phyloP scores from a whole-genome alignment of 2,797 vertebrate species.

The Buphagus erythrorhynchus region DNA sequence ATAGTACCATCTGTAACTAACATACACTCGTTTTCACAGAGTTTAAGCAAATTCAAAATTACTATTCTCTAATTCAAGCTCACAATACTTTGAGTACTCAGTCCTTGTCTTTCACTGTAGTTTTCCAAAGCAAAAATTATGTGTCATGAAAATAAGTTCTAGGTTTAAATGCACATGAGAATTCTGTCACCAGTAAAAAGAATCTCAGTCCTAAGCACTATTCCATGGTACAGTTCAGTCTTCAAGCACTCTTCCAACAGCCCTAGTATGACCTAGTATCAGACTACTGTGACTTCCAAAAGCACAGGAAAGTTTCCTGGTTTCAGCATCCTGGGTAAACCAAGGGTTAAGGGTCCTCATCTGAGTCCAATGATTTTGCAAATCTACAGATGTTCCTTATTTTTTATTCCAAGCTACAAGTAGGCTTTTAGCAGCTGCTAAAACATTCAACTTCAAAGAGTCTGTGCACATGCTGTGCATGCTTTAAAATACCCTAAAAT shows the following conservation, averaged over 20 bases:
- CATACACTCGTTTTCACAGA: rapidly evolving
- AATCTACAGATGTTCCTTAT: neutral
- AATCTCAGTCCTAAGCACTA: neutral
- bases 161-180: neutral
- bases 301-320: neutral
- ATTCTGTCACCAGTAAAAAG: neutral
- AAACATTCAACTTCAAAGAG: neutral
- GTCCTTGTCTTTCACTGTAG: neutral
- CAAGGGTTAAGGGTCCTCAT: neutral
- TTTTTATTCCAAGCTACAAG: neutral
- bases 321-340: neutral
- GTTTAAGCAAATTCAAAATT: neutral
- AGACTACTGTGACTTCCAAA: neutral
- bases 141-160: neutral
- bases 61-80: neutral
- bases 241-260: neutral
- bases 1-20: neutral
- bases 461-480: neutral
- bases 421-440: neutral
- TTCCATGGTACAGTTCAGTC: neutral
- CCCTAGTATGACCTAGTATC: neutral
- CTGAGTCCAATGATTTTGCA: neutral
- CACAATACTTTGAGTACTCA: neutral
- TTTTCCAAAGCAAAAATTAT: neutral
- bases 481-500: neutral